Evolutionary conservation across 2,888 invertebrate species (phyloP).

Genomic region (Serripes groenlandicus): DNA sequence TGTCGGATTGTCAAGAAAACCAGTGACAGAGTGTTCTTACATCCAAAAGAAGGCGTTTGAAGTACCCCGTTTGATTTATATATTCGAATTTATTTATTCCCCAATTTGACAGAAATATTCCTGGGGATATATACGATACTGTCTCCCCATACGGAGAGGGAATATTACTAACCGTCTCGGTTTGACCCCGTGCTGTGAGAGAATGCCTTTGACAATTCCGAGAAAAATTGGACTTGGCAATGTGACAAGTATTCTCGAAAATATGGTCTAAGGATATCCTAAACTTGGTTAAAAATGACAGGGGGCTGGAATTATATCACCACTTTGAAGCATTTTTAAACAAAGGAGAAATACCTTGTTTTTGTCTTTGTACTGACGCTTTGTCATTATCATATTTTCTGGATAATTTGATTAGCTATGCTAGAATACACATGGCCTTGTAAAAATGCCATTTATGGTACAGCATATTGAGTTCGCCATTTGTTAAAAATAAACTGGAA

Average conservation of each 20-base stretch:
- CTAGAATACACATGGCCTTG: too few relatives aligned
- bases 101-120: slow-evolving; percentile 17
- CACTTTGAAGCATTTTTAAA: slow-evolving; percentile 6
- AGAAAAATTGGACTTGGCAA: slow-evolving; percentile 18
- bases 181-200: slow-evolving; percentile 7
- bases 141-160: not conserved
- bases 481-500: too few relatives aligned
- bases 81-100: slow-evolving; percentile 13
- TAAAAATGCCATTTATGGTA: too few relatives aligned
- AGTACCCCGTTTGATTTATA: slow-evolving; percentile 19
- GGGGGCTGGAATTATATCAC: not conserved
- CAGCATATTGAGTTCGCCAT: too few relatives aligned
- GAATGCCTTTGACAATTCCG: slow-evolving; percentile 17
- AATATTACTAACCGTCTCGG: not conserved
- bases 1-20: slow-evolving; percentile 29
- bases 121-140: slow-evolving; percentile 17
- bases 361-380: not conserved
- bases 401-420: too few relatives aligned
- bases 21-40: slow-evolving; percentile 23
- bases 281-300: slow-evolving; percentile 22
- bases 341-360: slow-evolving; percentile 9
- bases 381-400: not conserved
- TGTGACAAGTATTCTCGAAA: slow-evolving; percentile 14
- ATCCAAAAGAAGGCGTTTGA: slow-evolving; percentile 9
- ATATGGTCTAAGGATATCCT: slow-evolving; percentile 21